Evolutionary conservation across 2,797 vertebrate species (phyloP), one percentile per base, ranked within the genome.

Genomic region (Rousettus madagascariensis): DNA sequence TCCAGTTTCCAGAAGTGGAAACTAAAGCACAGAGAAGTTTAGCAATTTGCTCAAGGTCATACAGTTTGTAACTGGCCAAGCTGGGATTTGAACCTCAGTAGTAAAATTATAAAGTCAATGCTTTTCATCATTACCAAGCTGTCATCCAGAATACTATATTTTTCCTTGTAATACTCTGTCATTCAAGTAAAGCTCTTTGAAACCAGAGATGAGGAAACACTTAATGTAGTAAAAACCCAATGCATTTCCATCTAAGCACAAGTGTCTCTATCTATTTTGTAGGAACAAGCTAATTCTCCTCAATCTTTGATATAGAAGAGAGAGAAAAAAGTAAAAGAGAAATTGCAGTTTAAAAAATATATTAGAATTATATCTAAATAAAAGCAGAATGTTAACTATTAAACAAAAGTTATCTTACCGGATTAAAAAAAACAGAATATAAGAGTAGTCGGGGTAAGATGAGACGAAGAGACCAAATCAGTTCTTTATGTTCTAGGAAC

Each of bases 371-470:
- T 10, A 97, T 51, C 79, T 8, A 46, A 49, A 30, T 89, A 92
- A 46, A 36, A 30, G 24, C 4, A 71, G 66, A 46, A 93, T 53
- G 36, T 41, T 85, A 82, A 85, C 91, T 80, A 61, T 57, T 74
- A 93, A 94, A 63, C 20, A 91, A 75, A 95, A 55, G 20, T 28
- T 77, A 77, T 51, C 22, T 94, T 94, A 6, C 26, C 26, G 46
- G 38, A 86, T 49, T 43, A 10, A 43, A 57, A 88, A 92, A 93
- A 83, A 4, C 13, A 66, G 91, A 86, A 51, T 33, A 87, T 38
- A 86, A 78, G 51, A 49, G 53, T 6, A 49, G 20, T 77, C 30
- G 36, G 63, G 30, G 28, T 49, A 10, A 77, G 57, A 86, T 2
- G 20, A 75, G 43, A 90, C 55, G 2, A 89, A 90, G 53, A 90